Conservation (phyloP, 1,140 invertebrate species). For the Nasonia giraulti region DNA sequence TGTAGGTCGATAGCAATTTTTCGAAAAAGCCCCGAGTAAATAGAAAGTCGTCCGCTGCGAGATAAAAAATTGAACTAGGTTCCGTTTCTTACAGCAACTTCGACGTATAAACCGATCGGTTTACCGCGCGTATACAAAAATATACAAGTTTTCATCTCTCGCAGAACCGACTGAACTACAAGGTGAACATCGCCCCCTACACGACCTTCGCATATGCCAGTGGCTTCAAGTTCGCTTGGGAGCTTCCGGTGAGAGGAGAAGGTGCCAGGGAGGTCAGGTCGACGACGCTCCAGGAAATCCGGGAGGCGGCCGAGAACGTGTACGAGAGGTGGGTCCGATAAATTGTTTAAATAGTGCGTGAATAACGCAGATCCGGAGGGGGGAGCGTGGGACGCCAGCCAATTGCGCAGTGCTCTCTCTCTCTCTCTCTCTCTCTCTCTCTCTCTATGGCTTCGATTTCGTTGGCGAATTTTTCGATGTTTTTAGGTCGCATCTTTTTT, state of each 20-base stretch:
- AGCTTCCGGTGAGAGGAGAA: slow-evolving; percentile 60
- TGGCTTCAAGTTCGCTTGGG: slow-evolving; percentile 70
- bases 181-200: slow-evolving; percentile 61
- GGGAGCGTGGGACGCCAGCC: neutral
- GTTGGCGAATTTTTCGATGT: too few species aligned
- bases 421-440: too few species aligned
- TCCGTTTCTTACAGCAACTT: neutral
- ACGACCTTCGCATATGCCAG: slow-evolving; percentile 67
- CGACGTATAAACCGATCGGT: slow-evolving; percentile 7
- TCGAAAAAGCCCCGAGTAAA: neutral
- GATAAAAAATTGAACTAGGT: neutral
- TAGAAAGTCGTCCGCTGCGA: neutral
- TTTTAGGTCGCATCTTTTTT: too few species aligned
- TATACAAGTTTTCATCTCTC: neutral
- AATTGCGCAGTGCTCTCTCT: slow-evolving; percentile 1
- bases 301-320: slow-evolving; percentile 61
- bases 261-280: slow-evolving; percentile 51
- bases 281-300: slow-evolving; percentile 58
- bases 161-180: slow-evolving; percentile 71
- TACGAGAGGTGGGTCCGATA: slow-evolving; percentile 68
- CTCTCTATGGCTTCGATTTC: neutral
- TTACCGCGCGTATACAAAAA: neutral
- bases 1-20: too few species aligned
- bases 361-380: slow-evolving; percentile 56
- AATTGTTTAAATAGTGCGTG: slow-evolving; percentile 63